A percentile compares a stretch with the other conserved stretches of the same genome.
Evolutionary conservation across 2,113 vertebrate genomes (phyloP).

Genomic region (Entelurus aequoreus): DNA sequence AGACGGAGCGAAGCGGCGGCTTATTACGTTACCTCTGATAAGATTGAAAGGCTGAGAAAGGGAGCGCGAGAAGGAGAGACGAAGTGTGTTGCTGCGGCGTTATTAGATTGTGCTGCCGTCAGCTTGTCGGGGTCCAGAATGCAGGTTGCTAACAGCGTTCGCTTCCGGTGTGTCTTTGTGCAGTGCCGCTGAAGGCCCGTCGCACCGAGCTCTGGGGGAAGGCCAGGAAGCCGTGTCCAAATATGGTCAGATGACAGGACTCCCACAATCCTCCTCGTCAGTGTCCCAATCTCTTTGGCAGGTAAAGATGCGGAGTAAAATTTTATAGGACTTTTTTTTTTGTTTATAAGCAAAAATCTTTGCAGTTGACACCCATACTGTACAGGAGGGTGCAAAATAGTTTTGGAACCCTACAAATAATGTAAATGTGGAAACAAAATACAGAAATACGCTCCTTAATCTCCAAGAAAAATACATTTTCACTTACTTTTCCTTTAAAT

Average conservation of each 20-base stretch:
- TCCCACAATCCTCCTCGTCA: conserved; percentile 48
- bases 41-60: conserved; percentile 65
- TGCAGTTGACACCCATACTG: no score
- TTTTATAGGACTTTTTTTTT: no score
- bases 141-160: conserved; percentile 65
- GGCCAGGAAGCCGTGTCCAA: conserved; percentile 54
- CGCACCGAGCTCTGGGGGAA: conserved; percentile 54
- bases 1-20: conserved; percentile 64
- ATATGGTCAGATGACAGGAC: conserved; percentile 52
- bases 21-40: conserved; percentile 73
- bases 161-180: conserved; percentile 21
- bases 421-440: no score
- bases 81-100: neutral
- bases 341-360: no score
- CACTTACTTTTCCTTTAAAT: no score
- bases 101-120: conserved; percentile 58
- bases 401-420: no score
- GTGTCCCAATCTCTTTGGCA: conserved; percentile 51
- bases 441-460: no score
- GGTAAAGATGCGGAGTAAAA: conserved; percentile 55
- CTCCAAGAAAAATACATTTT: no score
- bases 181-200: conserved; percentile 54
- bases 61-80: conserved; percentile 26
- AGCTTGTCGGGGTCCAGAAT: conserved; percentile 60
- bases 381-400: no score